Conservation (phyloP, 2,797 vertebrate genomes). For the Enoplosus armatus region DNA sequence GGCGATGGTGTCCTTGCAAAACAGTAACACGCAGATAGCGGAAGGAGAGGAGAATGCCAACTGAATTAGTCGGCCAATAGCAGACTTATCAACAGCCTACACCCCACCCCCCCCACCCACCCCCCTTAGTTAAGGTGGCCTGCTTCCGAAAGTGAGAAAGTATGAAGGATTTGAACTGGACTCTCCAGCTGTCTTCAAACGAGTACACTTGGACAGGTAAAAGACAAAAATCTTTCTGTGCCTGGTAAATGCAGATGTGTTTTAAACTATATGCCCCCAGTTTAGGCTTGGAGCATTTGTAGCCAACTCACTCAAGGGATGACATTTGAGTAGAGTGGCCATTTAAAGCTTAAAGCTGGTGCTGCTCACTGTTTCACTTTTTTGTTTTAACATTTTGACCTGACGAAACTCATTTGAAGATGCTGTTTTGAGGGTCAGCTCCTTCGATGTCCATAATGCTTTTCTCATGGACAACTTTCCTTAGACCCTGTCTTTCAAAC, state of each 20-base stretch:
- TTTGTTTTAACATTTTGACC: not conserved
- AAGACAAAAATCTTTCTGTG: slow-evolving; percentile 1
- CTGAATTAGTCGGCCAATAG: no score
- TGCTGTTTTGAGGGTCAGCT: not conserved
- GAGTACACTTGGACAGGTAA: not conserved
- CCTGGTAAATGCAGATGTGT: slow-evolving; percentile 3
- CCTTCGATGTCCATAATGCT: not conserved
- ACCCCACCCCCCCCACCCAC: no score
- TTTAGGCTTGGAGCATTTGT: not conserved
- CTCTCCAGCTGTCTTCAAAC: no score
- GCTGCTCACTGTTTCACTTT: not conserved
- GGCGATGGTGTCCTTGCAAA: no score
- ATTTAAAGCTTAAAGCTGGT: slow-evolving; percentile 15
- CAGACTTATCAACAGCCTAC: no score
- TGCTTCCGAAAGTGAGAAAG: no score
- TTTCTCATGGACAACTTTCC: slow-evolving; percentile 3
- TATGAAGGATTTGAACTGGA: not conserved
- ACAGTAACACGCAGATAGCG: no score
- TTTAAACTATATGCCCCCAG: not conserved
- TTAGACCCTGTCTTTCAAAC: not conserved
- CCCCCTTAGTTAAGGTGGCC: no score
- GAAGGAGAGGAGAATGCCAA: no score
- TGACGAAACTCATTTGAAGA: not conserved
- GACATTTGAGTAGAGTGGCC: not conserved
- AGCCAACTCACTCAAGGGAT: not conserved